Percentiles rank a stretch among this genome's conserved stretches.
Conservation (phyloP, 2,113 vertebrate species). For the Eretmochelys imbricata region DNA sequence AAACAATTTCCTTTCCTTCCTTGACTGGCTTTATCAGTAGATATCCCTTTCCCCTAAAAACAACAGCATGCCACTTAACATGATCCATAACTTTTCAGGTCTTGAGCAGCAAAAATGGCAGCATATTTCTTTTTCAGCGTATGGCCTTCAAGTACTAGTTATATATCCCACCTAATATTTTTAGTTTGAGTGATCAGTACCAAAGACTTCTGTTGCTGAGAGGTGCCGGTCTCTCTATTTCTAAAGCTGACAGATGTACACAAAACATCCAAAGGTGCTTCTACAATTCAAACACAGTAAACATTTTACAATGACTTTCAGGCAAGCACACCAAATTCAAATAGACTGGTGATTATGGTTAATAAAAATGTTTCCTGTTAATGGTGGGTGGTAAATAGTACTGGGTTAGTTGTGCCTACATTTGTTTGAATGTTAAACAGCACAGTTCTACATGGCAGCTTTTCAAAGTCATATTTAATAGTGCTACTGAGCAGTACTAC, state of each 20-base stretch:
- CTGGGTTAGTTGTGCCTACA: conserved; percentile 31
- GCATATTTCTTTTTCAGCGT: not conserved
- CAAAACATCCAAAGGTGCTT: conserved; percentile 19
- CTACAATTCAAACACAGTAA: conserved; percentile 50
- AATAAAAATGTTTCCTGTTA: conserved; percentile 19
- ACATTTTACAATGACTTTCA: conserved; percentile 57
- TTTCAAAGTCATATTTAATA: conserved; percentile 35
- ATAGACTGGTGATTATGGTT: conserved; percentile 41
- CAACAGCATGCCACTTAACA: not conserved
- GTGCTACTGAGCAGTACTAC: conserved; percentile 48
- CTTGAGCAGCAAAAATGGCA: not conserved
- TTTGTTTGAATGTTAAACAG: conserved; percentile 34
- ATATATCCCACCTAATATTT: not conserved
- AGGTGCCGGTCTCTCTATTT: conserved; percentile 31
- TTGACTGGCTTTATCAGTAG: not conserved
- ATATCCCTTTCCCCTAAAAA: not conserved
- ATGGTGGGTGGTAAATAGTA: conserved; percentile 9
- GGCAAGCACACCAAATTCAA: conserved; percentile 52
- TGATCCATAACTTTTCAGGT: not conserved
- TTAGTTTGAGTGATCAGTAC: not conserved
- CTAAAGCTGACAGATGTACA: conserved; percentile 25
- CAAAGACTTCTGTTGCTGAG: conserved; percentile 1
- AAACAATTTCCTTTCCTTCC: not conserved
- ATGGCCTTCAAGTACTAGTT: not conserved
- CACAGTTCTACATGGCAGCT: conserved; percentile 6